Conservation (phyloP, 2,888 invertebrate genomes). For the Creontiades dilutus region DNA sequence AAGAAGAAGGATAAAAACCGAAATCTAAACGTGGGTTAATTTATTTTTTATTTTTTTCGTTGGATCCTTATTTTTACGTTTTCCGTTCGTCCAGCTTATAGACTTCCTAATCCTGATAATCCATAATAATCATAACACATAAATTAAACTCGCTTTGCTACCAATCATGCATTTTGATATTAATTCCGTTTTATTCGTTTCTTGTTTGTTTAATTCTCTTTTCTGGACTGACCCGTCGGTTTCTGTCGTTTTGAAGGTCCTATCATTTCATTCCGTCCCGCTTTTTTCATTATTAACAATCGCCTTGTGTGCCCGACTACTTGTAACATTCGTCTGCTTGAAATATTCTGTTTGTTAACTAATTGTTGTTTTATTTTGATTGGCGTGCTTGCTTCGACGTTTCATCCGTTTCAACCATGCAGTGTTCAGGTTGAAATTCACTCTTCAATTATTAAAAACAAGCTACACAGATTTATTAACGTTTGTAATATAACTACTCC, state of each 20-base stretch:
- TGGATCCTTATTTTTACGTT: conserved; percentile 13
- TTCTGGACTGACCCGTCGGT: background rate
- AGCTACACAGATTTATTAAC: too few relatives aligned
- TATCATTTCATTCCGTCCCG: background rate
- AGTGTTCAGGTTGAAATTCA: too few relatives aligned
- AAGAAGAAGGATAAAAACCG: conserved; percentile 73
- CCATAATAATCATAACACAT: background rate
- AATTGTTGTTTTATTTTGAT: too few relatives aligned
- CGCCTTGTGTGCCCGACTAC: background rate
- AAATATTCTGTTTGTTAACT: background rate
- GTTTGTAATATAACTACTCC: too few relatives aligned
- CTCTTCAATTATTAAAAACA: too few relatives aligned
- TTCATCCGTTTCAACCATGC: too few relatives aligned
- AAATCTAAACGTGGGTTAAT: conserved; percentile 69
- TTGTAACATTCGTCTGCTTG: background rate
- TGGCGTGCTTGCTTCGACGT: too few relatives aligned
- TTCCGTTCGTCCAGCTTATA: background rate
- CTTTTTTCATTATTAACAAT: background rate
- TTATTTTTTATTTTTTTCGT: background rate
- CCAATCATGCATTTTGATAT: background rate
- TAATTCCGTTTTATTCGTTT: too few relatives aligned
- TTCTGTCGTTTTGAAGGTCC: background rate
- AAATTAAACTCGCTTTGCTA: background rate
- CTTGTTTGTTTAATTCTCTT: too few relatives aligned
- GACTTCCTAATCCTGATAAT: background rate